Percentiles rank a stretch among this genome's conserved stretches.
Evolutionary conservation across 2,113 vertebrate species (phyloP).

Genomic region (Damaliscus lunatus): DNA sequence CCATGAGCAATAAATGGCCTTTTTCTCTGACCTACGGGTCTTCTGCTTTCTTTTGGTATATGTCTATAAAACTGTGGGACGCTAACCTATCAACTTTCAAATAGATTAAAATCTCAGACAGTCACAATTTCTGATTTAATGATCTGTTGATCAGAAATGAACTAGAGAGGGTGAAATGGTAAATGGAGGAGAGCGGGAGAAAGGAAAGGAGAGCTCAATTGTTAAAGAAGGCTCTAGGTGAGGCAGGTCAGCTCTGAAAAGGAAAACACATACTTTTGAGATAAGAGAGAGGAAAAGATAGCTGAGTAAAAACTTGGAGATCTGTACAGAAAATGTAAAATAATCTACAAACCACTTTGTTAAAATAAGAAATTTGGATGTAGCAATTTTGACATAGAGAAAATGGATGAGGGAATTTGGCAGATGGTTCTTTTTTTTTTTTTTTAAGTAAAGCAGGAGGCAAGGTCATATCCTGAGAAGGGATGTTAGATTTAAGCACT

Average conservation of each 20-base stretch:
- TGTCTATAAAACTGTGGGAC: background rate
- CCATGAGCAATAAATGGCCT: background rate
- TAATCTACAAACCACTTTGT: slow-evolving; percentile 4
- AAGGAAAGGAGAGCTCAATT: background rate
- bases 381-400: slow-evolving; percentile 17
- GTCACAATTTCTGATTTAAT: background rate
- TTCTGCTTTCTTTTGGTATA: background rate
- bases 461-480: background rate
- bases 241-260: background rate
- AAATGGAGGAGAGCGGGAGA: background rate
- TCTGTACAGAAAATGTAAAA: slow-evolving; percentile 8
- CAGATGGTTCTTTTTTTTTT: background rate
- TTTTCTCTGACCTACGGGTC: background rate
- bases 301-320: background rate
- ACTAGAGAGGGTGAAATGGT: background rate
- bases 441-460: background rate
- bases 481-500: background rate
- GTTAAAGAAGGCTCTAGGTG: background rate
- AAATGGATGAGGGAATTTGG: background rate
- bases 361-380: slow-evolving; percentile 20
- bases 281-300: background rate
- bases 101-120: background rate
- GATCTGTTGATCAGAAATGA: background rate
- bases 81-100: background rate
- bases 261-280: background rate